Evolutionary conservation across 1,140 invertebrate species (phyloP), one percentile per base, ranked within the genome.

Genomic region (Lordiphosa clarofinis): DNA sequence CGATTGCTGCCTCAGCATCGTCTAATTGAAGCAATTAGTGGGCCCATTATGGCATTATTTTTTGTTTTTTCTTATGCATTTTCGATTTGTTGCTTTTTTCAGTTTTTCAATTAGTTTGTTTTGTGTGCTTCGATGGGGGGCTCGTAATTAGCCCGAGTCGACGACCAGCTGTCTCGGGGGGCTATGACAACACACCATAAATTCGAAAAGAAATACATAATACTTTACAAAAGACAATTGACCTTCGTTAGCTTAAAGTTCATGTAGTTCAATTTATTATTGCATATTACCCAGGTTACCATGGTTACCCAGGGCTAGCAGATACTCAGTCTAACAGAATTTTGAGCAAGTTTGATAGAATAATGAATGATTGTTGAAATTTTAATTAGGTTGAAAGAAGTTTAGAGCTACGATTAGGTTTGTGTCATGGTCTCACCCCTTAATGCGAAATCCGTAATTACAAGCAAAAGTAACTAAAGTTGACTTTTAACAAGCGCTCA

Each of bases 1-100:
- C 11, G 39, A 21, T 44, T 58, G 42, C 24, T 36, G 24, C 12
- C 37, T 31, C 28, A 46, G 43, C 43, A 24, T 38, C 36, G 64
- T 70, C 70, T 81, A 81, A 79, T 81, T 79, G 76, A 74, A 57
- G 76, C 74, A 79, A 79, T 79, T 81, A 71, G 74, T 81, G 54
- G 59, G 58, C 54, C 78, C 65, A 70, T 57, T 79, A 78, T 78
- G 59, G 50, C 55, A 62, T 56, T 75, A 65, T 64, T 59, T 48
- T 67, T 68, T 12, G 10, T 74, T 61, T 56, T 47, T 47, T 47
- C 52, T 44, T 75, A 56, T 65, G 39, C 47, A 36, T 56, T 65
- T 66, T 66, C 61, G 52, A 43, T 66, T 49, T 66, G 39, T 64
- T 42, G 19, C 24, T 54, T 49, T 44, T 37, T 49, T 40, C 42